Evolutionary conservation across 1,140 invertebrate species (phyloP).

Genomic region (Tribolium madens): DNA sequence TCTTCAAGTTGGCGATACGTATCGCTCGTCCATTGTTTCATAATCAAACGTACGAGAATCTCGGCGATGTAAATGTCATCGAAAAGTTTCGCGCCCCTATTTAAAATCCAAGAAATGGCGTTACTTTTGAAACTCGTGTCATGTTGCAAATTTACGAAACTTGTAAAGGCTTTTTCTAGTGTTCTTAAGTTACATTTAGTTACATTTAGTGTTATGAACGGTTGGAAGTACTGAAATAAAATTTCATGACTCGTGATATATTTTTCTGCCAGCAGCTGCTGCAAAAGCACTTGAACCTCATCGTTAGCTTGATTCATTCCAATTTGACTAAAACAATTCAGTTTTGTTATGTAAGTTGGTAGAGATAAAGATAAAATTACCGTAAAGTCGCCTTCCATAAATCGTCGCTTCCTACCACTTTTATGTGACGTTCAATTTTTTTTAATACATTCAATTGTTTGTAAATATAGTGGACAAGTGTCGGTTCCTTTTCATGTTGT

Average conservation of each 20-base stretch:
- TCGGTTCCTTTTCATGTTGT: slow-evolving; percentile 61
- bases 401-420: slow-evolving; percentile 46
- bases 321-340: slow-evolving; percentile 58
- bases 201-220: slow-evolving; percentile 62
- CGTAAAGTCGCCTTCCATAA: slow-evolving; percentile 63
- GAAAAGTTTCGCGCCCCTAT: slow-evolving; percentile 6
- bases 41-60: slow-evolving; percentile 56
- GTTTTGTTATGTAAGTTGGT: neutral
- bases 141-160: neutral
- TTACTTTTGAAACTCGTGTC: neutral
- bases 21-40: slow-evolving; percentile 58
- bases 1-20: neutral
- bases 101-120: slow-evolving; percentile 57
- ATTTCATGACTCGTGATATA: slow-evolving; percentile 60
- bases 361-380: slow-evolving; percentile 2
- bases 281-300: slow-evolving; percentile 64
- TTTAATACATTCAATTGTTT: slow-evolving; percentile 62
- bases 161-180: slow-evolving; percentile 57
- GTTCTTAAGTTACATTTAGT: slow-evolving; percentile 64
- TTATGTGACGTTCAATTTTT: slow-evolving; percentile 58
- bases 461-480: slow-evolving; percentile 64
- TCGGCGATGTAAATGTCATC: slow-evolving; percentile 40
- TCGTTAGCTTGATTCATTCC: slow-evolving; percentile 64
- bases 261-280: slow-evolving; percentile 60
- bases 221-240: slow-evolving; percentile 64